phyloP scores from a whole-genome alignment of 2,888 invertebrate species.

The Heteropelma amictum region DNA sequence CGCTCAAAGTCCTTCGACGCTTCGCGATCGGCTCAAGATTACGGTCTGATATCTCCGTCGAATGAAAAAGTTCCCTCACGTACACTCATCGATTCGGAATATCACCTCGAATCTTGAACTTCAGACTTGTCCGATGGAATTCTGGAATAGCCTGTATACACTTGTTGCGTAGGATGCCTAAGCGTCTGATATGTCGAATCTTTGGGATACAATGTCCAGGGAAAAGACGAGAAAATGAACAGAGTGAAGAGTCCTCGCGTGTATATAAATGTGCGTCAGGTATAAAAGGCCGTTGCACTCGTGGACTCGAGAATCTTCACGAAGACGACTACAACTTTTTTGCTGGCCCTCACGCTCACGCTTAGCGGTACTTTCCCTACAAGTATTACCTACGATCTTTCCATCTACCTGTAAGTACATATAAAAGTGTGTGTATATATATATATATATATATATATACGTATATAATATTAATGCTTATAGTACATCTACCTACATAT shows the following conservation, averaged over 20 bases:
- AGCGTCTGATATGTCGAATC: constrained; percentile 1
- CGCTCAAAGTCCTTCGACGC: too few species aligned
- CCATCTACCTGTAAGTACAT: constrained; percentile 25
- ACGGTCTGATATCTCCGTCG: too few species aligned
- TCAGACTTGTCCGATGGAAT: too few species aligned
- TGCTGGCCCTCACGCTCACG: constrained; percentile 54
- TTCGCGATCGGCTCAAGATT: too few species aligned
- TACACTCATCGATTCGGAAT: too few species aligned
- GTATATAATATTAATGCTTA: constrained; percentile 6
- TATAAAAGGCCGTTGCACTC: constrained; percentile 73
- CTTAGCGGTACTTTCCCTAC: constrained; percentile 69
- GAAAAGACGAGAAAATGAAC: not conserved
- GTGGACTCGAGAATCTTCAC: constrained; percentile 57
- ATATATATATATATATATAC: not conserved
- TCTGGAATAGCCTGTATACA: too few species aligned
- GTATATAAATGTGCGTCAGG: constrained; percentile 57
- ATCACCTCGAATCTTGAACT: too few species aligned
- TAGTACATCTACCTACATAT: constrained; percentile 7
- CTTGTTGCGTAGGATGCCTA: not conserved
- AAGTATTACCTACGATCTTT: constrained; percentile 38
- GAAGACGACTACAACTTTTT: constrained; percentile 57
- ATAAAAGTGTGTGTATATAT: not conserved
- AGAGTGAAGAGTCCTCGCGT: not conserved
- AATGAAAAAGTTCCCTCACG: too few species aligned
- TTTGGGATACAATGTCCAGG: not conserved